These are phyloP conservation scores for Molanna angustata DNA, from an alignment of 2,888 invertebrate genomes.

Conservation along the genomic window DNA sequence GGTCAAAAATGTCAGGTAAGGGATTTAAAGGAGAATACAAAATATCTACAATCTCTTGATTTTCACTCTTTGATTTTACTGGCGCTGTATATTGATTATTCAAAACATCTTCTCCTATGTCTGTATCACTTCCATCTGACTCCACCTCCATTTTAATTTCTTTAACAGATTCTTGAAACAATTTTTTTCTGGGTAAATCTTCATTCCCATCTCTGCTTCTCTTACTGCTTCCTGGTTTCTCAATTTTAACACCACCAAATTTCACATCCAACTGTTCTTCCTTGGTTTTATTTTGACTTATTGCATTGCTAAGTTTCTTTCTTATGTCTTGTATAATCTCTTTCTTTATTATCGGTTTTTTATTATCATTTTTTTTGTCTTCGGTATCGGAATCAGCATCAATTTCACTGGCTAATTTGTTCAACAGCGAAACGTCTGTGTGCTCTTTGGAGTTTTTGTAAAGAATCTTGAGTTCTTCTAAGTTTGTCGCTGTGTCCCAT, in stretches of 20 bases:
- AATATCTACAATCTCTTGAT: neutral
- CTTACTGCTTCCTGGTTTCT: neutral
- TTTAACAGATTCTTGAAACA: neutral
- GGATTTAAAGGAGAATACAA: slow-evolving; percentile 8
- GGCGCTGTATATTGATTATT: neutral
- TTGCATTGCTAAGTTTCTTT: neutral
- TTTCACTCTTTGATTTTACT: neutral
- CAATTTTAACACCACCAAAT: neutral
- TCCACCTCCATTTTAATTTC: neutral
- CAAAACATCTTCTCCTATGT: neutral
- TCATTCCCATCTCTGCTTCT: neutral
- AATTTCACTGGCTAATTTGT: slow-evolving; percentile 44
- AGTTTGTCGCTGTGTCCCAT: slow-evolving; percentile 78
- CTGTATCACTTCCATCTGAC: neutral
- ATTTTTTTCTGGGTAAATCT: neutral
- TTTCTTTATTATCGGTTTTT: slow-evolving; percentile 3
- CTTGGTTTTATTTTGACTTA: neutral
- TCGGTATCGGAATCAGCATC: slow-evolving; percentile 6
- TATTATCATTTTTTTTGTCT: slow-evolving; percentile 3
- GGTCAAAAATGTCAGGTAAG: slow-evolving; percentile 16
- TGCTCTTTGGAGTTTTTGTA: slow-evolving; percentile 68
- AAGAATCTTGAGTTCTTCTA: slow-evolving; percentile 68
- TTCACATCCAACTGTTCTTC: neutral
- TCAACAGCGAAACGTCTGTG: slow-evolving; percentile 56
- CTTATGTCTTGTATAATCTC: neutral